A percentile compares a stretch with the other conserved stretches of the same genome.
These are phyloP conservation scores for Leucoma salicis DNA, from an alignment of 2,888 invertebrate genomes.

Conservation along the genomic window DNA sequence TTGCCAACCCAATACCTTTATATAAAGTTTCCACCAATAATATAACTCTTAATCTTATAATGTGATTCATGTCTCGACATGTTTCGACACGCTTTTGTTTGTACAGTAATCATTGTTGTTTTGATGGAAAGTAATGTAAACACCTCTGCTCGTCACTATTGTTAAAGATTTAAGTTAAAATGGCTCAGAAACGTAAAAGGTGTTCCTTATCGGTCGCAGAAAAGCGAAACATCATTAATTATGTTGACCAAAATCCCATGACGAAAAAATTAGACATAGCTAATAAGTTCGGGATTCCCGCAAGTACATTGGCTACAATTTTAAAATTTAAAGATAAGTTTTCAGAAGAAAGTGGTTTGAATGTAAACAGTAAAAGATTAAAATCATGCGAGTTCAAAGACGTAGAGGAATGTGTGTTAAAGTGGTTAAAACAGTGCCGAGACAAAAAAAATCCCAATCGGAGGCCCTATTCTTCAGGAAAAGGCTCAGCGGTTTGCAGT, in stretches of 20 bases:
- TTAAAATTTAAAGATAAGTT: slow-evolving; percentile 4
- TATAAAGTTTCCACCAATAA: slow-evolving; percentile 7
- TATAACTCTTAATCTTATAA: slow-evolving; percentile 17
- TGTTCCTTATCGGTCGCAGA: slow-evolving; percentile 6
- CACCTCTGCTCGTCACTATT: neutral
- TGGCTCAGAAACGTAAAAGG: slow-evolving; percentile 5
- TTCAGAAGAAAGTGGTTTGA: slow-evolving; percentile 8
- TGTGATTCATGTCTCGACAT: slow-evolving; percentile 11
- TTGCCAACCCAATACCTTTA: slow-evolving; percentile 2
- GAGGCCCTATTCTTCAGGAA: slow-evolving; percentile 6
- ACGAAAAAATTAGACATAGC: slow-evolving; percentile 15
- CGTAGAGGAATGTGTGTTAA: slow-evolving; percentile 10
- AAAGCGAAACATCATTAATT: neutral
- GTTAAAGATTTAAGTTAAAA: neutral
- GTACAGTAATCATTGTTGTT: slow-evolving; percentile 21
- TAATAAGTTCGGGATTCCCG: slow-evolving; percentile 18
- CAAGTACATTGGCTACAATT: slow-evolving; percentile 16
- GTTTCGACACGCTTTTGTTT: slow-evolving; percentile 18
- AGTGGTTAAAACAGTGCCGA: slow-evolving; percentile 17
- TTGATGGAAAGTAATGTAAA: slow-evolving; percentile 23
- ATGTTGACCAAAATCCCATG: slow-evolving; percentile 1
- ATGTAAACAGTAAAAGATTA: slow-evolving; percentile 5
- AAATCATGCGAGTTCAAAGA: slow-evolving; percentile 9
- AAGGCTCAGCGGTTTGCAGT: slow-evolving; percentile 7
- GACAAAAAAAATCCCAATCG: slow-evolving; percentile 10